Base-by-base conservation (phyloP, 2,113 vertebrate genomes). In the Ancistrus triradiatus region DNA sequence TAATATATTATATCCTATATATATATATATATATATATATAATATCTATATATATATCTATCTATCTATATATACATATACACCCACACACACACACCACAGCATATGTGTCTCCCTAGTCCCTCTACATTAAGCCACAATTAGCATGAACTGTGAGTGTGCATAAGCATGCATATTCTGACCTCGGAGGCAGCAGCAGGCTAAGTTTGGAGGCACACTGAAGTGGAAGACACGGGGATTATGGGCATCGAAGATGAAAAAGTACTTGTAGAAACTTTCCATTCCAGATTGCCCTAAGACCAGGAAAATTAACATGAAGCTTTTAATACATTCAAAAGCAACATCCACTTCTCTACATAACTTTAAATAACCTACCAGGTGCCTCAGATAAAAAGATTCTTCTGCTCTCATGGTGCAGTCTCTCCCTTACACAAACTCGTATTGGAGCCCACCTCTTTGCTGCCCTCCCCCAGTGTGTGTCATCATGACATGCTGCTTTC, bases 201-300 rank as follows among this genome's bases (percentile, higher is more conserved):
- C 68, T 73, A 62, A 75, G 56, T 74, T 74, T 52, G 50, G 69
- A 82, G 63, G 67, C 72, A 61, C 72, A 42, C 78, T 88, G 75
- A 80, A 90, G 88, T 87, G 84, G 81, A 78, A 51, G 78, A 80
- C 78, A 77, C 74, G 67, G 83, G 83, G 84, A 88, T 90, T 88
- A 88, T 63, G 63, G 22, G 59, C 59, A 77, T 59, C 59, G 47
- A 53, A 66, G 65, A 66, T 70, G 48, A 71, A 60, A 66, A 57
- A 55, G 69, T 75, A 77, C 84, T 81, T 76, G 27, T 66, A 44
- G 72, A 47, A 60, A 46, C 18, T 27, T 33, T 59, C n/a, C 28
- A 66, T 37, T 35, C 7, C 21, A 21, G 17, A 70, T 31, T 33
- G n/a, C 38, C 59, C 28, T 28, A 47, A 18, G 27, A 21, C 5